Conservation (phyloP, 2,888 invertebrate genomes). For the Ormyrus nitidulus region DNA sequence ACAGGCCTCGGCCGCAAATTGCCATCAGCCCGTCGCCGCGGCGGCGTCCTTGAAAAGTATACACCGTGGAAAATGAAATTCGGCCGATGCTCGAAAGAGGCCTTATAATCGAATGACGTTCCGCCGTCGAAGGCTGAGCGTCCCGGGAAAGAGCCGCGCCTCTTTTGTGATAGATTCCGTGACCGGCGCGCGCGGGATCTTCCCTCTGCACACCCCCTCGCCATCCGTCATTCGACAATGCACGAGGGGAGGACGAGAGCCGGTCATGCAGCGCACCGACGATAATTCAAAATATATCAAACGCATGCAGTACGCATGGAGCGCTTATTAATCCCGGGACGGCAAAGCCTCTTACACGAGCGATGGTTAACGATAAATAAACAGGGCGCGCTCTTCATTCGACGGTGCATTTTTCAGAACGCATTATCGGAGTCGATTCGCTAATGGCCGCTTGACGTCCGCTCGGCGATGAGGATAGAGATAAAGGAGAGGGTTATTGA, state of each 20-base stretch:
- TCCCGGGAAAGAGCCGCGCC: conserved; percentile 3
- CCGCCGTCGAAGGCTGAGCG: not conserved
- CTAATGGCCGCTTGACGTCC: no score
- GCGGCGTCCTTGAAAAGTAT: no score
- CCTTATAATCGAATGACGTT: conserved; percentile 46
- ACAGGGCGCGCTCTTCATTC: no score
- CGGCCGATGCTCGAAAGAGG: conserved; percentile 22
- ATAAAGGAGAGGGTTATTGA: no score
- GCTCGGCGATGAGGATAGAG: no score
- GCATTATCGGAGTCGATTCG: no score
- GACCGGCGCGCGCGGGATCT: not conserved
- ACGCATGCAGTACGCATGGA: conserved; percentile 2
- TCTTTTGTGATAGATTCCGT: conserved; percentile 30
- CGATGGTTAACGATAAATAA: no score
- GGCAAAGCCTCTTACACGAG: conserved; percentile 16
- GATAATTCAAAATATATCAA: conserved; percentile 47
- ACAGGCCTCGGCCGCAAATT: no score
- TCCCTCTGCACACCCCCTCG: not conserved
- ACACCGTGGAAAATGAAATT: no score
- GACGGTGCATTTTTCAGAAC: no score
- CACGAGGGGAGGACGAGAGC: not conserved
- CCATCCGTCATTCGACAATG: conserved; percentile 42
- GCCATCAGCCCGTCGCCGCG: no score
- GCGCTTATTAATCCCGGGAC: conserved; percentile 6
- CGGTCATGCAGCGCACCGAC: not conserved